These are phyloP conservation scores for Prosapia bicincta DNA, from an alignment of 2,888 invertebrate genomes.

Conservation along the genomic window DNA sequence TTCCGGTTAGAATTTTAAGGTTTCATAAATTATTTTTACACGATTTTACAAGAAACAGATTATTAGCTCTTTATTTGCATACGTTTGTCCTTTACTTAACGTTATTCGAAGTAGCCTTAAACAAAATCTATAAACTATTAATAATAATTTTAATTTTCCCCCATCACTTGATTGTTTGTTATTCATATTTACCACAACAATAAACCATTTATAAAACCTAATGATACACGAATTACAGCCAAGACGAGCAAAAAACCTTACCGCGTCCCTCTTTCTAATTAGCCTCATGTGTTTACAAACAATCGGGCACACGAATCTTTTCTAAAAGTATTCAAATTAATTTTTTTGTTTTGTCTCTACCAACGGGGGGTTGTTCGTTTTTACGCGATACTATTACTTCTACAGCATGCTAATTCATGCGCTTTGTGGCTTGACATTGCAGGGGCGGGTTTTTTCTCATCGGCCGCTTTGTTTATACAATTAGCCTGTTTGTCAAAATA, in stretches of 20 bases:
- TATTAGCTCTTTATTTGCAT: no score
- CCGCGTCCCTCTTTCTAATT: background rate
- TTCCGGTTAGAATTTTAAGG: no score
- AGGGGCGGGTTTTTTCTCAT: background rate
- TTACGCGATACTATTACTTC: background rate
- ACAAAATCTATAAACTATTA: no score
- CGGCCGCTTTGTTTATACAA: background rate
- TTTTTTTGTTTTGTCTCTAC: background rate
- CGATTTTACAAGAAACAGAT: no score
- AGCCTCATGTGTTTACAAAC: background rate
- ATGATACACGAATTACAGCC: background rate
- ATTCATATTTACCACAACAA: background rate
- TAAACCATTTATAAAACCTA: background rate
- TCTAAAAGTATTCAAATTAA: background rate
- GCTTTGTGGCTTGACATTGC: background rate
- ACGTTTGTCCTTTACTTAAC: no score
- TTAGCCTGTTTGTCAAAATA: background rate
- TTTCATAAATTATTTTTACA: no score
- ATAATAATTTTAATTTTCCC: no score
- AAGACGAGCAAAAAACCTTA: background rate
- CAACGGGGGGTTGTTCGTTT: background rate
- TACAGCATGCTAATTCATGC: background rate
- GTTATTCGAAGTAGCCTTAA: no score
- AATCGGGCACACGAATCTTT: background rate
- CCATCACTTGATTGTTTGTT: no score